Evolutionary conservation across 1,140 invertebrate species (phyloP).

Genomic region (Achroia grisella): DNA sequence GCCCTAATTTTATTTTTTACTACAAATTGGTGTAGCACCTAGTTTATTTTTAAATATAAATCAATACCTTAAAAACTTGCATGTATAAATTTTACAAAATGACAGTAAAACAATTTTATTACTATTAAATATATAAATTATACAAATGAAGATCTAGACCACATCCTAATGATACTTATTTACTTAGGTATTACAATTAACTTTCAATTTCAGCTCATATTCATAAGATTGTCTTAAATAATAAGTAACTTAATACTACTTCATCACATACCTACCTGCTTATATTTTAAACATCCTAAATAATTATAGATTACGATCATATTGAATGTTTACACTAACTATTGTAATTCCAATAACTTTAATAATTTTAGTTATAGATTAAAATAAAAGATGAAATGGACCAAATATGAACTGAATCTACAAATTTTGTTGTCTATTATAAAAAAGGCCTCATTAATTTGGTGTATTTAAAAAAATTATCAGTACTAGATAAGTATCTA

Average conservation of each 20-base stretch:
- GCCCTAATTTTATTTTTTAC: too few species aligned
- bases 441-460: constrained; percentile 52
- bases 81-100: too few species aligned
- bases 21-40: too few species aligned
- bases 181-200: constrained; percentile 14
- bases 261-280: constrained; percentile 12
- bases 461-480: constrained; percentile 29
- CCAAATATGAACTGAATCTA: not conserved
- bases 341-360: too few species aligned
- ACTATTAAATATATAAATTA: too few species aligned
- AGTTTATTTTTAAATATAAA: too few species aligned
- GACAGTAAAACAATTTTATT: too few species aligned
- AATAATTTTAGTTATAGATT: too few species aligned
- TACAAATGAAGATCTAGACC: too few species aligned
- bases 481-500: too few species aligned
- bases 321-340: not conserved
- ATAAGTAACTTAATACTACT: constrained; percentile 14
- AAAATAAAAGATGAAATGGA: not conserved
- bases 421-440: too few species aligned
- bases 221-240: constrained; percentile 62
- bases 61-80: constrained; percentile 3
- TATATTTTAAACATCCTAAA: constrained; percentile 5
- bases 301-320: not conserved
- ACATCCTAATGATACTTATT: constrained; percentile 4
- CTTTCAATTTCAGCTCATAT: constrained; percentile 56